A percentile compares a stretch with the other conserved stretches of the same genome.
Evolutionary conservation across 2,797 vertebrate species (phyloP).

Genomic region (Hephaestus fuliginosus): DNA sequence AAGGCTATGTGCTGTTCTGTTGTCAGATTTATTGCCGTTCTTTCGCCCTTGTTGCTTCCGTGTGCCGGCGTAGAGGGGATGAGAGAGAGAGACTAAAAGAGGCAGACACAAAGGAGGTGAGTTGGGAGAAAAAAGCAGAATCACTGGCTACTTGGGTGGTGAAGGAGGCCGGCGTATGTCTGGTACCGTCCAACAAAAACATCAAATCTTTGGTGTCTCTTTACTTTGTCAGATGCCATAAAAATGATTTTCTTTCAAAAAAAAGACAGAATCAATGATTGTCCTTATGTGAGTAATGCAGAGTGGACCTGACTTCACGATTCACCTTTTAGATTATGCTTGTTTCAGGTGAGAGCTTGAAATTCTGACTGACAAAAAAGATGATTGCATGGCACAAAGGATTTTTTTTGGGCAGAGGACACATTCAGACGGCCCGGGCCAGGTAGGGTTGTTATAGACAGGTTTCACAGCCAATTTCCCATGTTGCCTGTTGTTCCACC

Average conservation of each 20-base stretch:
- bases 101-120: slow-evolving; percentile 76
- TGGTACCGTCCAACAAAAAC: slow-evolving; percentile 69
- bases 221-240: slow-evolving; percentile 78
- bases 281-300: slow-evolving; percentile 79
- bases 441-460: slow-evolving; percentile 63
- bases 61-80: slow-evolving; percentile 61
- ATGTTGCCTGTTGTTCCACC: slow-evolving; percentile 59
- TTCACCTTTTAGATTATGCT: slow-evolving; percentile 75
- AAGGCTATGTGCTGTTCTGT: slow-evolving; percentile 85
- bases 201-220: slow-evolving; percentile 83
- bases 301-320: slow-evolving; percentile 80
- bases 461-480: slow-evolving; percentile 65
- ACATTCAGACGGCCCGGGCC: slow-evolving; percentile 70
- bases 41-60: slow-evolving; percentile 79
- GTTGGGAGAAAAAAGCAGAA: slow-evolving; percentile 58
- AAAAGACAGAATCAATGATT: slow-evolving; percentile 81
- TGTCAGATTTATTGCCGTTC: slow-evolving; percentile 85
- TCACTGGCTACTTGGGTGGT: slow-evolving; percentile 71
- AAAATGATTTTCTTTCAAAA: slow-evolving; percentile 71
- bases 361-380: slow-evolving; percentile 77
- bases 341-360: slow-evolving; percentile 79
- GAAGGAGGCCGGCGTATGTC: slow-evolving; percentile 62
- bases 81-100: slow-evolving; percentile 46
- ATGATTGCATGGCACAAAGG: slow-evolving; percentile 86
- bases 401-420: slow-evolving; percentile 69